Conservation (phyloP, 2,888 invertebrate genomes). For the Tetragonula carbonaria region DNA sequence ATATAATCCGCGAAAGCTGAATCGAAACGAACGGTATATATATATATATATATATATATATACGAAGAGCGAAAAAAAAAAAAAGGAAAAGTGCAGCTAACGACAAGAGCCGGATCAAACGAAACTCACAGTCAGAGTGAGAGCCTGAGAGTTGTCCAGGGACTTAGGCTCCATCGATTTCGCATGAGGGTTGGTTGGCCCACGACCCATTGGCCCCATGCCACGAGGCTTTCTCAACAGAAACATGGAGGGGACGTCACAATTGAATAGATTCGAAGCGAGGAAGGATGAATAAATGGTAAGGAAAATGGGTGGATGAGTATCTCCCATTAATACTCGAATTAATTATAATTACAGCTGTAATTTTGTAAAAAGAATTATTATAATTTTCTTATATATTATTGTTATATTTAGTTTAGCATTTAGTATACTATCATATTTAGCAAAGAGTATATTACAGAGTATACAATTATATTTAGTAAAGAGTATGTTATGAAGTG, state of each 20-base stretch:
- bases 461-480: no score
- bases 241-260: constrained; percentile 20
- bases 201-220: constrained; percentile 68
- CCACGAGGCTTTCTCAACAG: constrained; percentile 43
- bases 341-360: no score
- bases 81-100: constrained; percentile 14
- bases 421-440: no score
- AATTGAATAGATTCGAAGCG: constrained; percentile 35
- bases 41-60: no score
- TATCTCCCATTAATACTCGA: no score
- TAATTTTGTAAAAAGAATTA: no score
- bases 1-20: background rate
- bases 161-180: constrained; percentile 82
- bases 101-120: constrained; percentile 28
- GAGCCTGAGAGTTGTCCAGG: constrained; percentile 70
- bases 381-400: no score
- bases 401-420: no score
- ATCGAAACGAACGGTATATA: background rate
- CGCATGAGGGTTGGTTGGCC: constrained; percentile 70
- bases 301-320: no score
- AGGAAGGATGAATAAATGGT: constrained; percentile 24
- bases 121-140: constrained; percentile 27
- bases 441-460: no score
- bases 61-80: background rate
- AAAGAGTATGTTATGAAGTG: no score